These are phyloP conservation scores for Scaptodrosophila lebanonensis DNA, from an alignment of 1,140 invertebrate species.

Conservation along the genomic window DNA sequence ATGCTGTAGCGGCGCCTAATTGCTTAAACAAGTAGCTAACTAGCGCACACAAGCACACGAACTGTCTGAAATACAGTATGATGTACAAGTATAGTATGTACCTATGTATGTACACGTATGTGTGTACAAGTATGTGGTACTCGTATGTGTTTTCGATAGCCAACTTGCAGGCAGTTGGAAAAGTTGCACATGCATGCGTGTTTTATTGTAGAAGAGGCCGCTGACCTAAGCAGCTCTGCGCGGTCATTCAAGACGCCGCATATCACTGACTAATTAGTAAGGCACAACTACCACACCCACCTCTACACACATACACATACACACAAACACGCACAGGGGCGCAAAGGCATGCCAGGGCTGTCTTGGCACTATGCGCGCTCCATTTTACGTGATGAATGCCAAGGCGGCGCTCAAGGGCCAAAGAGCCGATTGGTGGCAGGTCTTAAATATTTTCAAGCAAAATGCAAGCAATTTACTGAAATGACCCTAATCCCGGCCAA, in stretches of 20 bases:
- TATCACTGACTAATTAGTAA: slow-evolving; percentile 24
- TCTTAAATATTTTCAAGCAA: slow-evolving; percentile 8
- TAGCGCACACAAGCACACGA: slow-evolving; percentile 31
- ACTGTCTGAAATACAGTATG: neutral
- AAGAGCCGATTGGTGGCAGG: too few relatives aligned
- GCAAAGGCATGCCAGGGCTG: too few relatives aligned
- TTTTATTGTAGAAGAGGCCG: too few relatives aligned
- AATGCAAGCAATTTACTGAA: slow-evolving; percentile 19
- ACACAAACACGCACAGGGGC: too few relatives aligned
- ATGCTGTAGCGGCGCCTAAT: slow-evolving; percentile 53
- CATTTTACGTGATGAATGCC: neutral
- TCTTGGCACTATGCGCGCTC: too few relatives aligned
- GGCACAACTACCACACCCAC: neutral
- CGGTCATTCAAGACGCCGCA: slow-evolving; percentile 11
- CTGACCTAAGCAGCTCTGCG: slow-evolving; percentile 18
- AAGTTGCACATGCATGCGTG: too few relatives aligned
- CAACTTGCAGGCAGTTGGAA: too few relatives aligned
- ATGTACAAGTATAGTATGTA: too few relatives aligned
- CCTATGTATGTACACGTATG: too few relatives aligned
- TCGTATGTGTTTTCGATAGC: too few relatives aligned
- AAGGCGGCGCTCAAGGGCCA: slow-evolving; percentile 1
- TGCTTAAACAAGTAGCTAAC: slow-evolving; percentile 64
- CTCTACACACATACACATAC: neutral
- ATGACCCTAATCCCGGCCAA: slow-evolving; percentile 11
- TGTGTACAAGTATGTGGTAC: too few relatives aligned